Evolutionary conservation across 1,140 invertebrate species (phyloP).

Genomic region (Drosophila carrolli): DNA sequence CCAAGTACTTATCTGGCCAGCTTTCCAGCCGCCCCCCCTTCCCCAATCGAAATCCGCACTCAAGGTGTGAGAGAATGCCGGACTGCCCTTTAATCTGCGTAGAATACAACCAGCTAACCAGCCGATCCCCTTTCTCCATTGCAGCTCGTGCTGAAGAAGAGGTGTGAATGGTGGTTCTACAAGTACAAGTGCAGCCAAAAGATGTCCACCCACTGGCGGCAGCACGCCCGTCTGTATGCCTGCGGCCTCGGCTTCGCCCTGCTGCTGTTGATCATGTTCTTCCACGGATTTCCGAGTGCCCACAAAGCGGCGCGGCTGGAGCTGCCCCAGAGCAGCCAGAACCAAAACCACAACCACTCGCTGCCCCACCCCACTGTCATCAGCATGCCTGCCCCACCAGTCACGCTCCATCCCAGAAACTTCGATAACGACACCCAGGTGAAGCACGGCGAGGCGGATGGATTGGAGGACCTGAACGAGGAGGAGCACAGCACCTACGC

Average conservation of each 20-base stretch:
- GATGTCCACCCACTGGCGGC: slow-evolving; percentile 77
- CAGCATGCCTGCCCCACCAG: not conserved
- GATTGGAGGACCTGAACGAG: slow-evolving; percentile 52
- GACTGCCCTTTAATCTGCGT: slow-evolving; percentile 1
- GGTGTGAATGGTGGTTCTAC: slow-evolving; percentile 73
- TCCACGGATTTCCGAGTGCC: slow-evolving; percentile 1
- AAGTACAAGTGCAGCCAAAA: slow-evolving; percentile 65
- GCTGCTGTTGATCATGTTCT: slow-evolving; percentile 5
- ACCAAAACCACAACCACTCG: slow-evolving; percentile 2
- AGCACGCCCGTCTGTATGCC: slow-evolving; percentile 45
- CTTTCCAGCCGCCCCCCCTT: slow-evolving; percentile 7
- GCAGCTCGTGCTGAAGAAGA: slow-evolving; percentile 78
- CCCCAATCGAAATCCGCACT: slow-evolving; percentile 29
- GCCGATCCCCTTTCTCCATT: slow-evolving; percentile 23
- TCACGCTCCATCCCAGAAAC: slow-evolving; percentile 2
- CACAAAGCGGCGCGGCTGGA: slow-evolving; percentile 14
- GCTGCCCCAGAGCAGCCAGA: slow-evolving; percentile 8
- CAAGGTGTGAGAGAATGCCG: slow-evolving; percentile 73
- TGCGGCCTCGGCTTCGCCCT: slow-evolving; percentile 30
- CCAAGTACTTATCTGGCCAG: slow-evolving; percentile 36
- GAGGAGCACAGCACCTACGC: slow-evolving; percentile 67
- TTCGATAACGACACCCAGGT: slow-evolving; percentile 38
- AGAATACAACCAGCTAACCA: slow-evolving; percentile 6
- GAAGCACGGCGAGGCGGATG: slow-evolving; percentile 24
- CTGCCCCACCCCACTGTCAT: not conserved